Base-by-base conservation (phyloP, 2,888 invertebrate species). In the Acrocyrtus sp. region DNA sequence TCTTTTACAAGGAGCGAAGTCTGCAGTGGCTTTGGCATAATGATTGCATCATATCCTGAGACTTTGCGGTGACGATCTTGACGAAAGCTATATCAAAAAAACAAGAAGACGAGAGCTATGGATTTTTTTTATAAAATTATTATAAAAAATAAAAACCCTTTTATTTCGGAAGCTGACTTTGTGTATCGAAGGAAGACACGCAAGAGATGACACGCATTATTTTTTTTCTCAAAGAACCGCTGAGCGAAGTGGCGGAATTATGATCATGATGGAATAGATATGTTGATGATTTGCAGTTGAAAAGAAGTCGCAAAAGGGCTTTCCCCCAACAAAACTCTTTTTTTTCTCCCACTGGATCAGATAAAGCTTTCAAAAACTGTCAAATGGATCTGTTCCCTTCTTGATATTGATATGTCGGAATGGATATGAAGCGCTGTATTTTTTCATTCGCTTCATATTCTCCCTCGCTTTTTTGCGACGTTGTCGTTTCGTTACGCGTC, bases 161-260 rank as follows among this genome's bases (percentile, higher is more conserved):
- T n/a, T n/a, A n/a, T n/a, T n/a, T n/a, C n/a, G n/a, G n/a, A n/a
- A n/a, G n/a, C n/a, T n/a, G n/a, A n/a, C n/a, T n/a, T n/a, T n/a
- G n/a, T n/a, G n/a, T n/a, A n/a, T n/a, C n/a, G n/a, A n/a, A 34
- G 5, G 12, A 34, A 34, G 12, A 34, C 12, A 34, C 34, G 34
- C 5, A 6, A 17, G 29, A 60, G 48, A 54, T 54, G 54, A 29
- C 54, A 63, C 53, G 63, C 27, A 54, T 63, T 63, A 43, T 63
- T 22, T 34, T 22, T 22, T 39, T 22, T 12, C 39, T 10, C 12
- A 43, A 21, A 15, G 41, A 6, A 22, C 12, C 48, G 19, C 2
- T 50, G n/a, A n/a, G n/a, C n/a, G n/a, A n/a, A n/a, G n/a, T n/a
- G n/a, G n/a, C n/a, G n/a, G n/a, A n/a, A n/a, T n/a, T n/a, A n/a